A percentile compares a stretch with the other conserved stretches of the same genome.
These are phyloP conservation scores for Caloenas nicobarica DNA, from an alignment of 2,113 vertebrate species.

Conservation along the genomic window DNA sequence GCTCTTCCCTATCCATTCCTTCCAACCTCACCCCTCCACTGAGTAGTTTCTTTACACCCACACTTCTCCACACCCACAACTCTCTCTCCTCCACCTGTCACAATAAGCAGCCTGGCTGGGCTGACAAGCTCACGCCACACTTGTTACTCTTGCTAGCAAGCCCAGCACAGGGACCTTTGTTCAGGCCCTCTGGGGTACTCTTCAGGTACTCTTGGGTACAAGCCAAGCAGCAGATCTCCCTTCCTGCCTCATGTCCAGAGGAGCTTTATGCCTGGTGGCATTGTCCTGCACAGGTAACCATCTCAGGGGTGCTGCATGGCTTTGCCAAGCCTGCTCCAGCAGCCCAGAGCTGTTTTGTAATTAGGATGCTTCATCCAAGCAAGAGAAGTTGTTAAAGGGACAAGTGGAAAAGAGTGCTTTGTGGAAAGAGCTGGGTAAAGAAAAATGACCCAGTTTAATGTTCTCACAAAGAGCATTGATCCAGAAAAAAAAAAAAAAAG, in stretches of 20 bases:
- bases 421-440: background rate
- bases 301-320: background rate
- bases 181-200: background rate
- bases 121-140: background rate
- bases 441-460: background rate
- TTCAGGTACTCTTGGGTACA: background rate
- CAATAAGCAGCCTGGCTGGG: background rate
- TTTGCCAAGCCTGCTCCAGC: background rate
- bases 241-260: background rate
- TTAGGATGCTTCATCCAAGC: background rate
- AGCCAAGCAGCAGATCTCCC: background rate
- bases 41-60: conserved; percentile 42
- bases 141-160: background rate
- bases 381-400: background rate
- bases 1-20: background rate
- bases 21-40: background rate
- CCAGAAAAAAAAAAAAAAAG: background rate
- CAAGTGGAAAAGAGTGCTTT: background rate
- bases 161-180: background rate
- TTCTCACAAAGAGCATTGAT: background rate
- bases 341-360: background rate
- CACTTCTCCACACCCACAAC: background rate
- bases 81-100: background rate
- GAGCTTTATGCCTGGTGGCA: background rate
- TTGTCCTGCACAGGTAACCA: background rate